phyloP scores from a whole-genome alignment of 2,797 vertebrate species.

The Apodemus agrarius region DNA sequence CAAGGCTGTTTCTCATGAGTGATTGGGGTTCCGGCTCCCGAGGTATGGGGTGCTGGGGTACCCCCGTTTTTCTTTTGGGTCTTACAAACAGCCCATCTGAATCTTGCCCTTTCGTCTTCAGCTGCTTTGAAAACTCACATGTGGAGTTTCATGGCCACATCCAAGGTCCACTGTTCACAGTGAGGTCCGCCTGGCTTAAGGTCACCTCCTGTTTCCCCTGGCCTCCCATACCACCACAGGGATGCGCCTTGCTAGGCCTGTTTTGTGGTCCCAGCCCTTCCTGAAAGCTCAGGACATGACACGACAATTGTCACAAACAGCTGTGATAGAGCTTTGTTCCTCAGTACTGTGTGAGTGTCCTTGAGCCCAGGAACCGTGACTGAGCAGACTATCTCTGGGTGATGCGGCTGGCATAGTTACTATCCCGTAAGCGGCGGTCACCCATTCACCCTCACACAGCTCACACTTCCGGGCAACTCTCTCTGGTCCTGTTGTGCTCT shows the following conservation, averaged over 20 bases:
- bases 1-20: too few relatives aligned
- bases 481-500: fast-evolving
- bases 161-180: not conserved
- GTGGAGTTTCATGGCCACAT: not conserved
- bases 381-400: not conserved
- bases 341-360: fast-evolving
- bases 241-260: not conserved
- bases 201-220: too few relatives aligned
- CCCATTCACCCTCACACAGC: fast-evolving
- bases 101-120: not conserved
- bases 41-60: too few relatives aligned
- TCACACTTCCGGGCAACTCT: not conserved
- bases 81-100: too few relatives aligned
- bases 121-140: not conserved
- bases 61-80: too few relatives aligned
- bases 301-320: not conserved
- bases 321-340: not conserved
- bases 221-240: not conserved
- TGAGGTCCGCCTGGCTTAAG: not conserved
- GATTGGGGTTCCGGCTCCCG: too few relatives aligned
- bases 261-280: not conserved
- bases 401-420: too few relatives aligned
- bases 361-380: not conserved
- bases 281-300: not conserved
- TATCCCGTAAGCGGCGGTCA: fast-evolving